A percentile compares a stretch with the other conserved stretches of the same genome.
Evolutionary conservation across 2,888 invertebrate species (phyloP).

Genomic region (Mythimna ferrago): DNA sequence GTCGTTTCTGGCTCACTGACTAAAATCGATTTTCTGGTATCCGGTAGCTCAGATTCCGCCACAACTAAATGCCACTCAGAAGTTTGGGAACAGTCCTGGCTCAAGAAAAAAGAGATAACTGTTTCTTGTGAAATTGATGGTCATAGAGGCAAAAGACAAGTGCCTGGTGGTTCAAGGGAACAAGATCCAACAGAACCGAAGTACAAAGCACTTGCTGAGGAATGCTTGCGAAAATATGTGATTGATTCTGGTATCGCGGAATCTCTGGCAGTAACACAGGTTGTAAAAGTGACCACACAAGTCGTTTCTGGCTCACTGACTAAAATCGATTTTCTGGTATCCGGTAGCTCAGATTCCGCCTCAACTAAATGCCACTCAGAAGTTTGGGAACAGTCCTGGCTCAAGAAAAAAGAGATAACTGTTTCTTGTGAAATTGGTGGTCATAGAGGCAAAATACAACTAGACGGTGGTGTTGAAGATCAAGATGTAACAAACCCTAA

Average conservation of each 20-base stretch:
- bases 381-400: not conserved
- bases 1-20: constrained; percentile 60
- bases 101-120: constrained; percentile 23
- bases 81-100: not conserved
- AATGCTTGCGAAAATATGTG: constrained; percentile 67
- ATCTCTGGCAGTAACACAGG: constrained; percentile 39
- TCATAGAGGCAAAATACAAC: not conserved
- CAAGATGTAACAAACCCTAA: not conserved
- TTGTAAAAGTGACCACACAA: constrained; percentile 60
- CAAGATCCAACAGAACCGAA: constrained; percentile 63
- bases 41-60: not conserved
- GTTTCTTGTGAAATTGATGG: constrained; percentile 30
- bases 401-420: constrained; percentile 27
- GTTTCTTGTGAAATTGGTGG: not conserved
- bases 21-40: constrained; percentile 57
- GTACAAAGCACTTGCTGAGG: constrained; percentile 61
- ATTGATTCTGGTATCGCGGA: constrained; percentile 33
- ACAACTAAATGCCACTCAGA: not conserved
- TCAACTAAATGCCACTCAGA: not conserved
- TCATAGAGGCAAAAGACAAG: not conserved
- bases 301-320: constrained; percentile 60
- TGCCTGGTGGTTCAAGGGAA: not conserved
- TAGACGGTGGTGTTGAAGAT: not conserved
- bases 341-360: not conserved
- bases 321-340: constrained; percentile 57